Evolutionary conservation across 2,113 vertebrate genomes (phyloP).

Genomic region (Arvicanthis niloticus): DNA sequence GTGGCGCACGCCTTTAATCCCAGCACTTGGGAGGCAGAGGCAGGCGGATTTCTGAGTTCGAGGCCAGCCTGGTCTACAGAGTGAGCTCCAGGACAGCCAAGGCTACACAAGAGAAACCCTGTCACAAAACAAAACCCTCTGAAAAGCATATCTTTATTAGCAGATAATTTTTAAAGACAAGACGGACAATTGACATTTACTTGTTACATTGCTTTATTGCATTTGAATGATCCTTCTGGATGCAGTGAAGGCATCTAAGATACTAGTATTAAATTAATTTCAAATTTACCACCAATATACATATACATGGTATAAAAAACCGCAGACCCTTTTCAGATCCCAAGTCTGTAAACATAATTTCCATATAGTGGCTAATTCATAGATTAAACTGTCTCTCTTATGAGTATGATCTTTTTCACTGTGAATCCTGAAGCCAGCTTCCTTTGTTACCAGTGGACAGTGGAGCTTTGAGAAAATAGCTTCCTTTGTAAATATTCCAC

Average conservation of each 20-base stretch:
- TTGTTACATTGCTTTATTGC: neutral
- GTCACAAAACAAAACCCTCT: neutral
- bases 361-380: neutral
- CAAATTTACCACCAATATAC: neutral
- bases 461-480: slow-evolving; percentile 89
- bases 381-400: neutral
- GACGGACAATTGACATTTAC: neutral
- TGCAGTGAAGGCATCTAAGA: slow-evolving; percentile 11
- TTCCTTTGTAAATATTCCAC: slow-evolving; percentile 94
- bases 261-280: neutral
- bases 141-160: neutral
- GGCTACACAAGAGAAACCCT: too few species aligned
- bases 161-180: neutral
- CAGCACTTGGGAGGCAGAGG: too few species aligned
- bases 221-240: neutral
- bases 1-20: too few species aligned
- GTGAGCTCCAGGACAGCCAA: too few species aligned
- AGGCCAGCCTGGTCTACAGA: too few species aligned
- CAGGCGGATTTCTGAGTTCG: too few species aligned
- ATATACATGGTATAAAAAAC: neutral
- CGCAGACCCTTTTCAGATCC: neutral
- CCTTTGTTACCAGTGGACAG: slow-evolving; percentile 86
- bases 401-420: neutral
- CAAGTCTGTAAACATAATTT: neutral
- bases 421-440: neutral